Evolutionary conservation across 2,888 invertebrate genomes (phyloP).

Genomic region (Agrochola lychnidis): DNA sequence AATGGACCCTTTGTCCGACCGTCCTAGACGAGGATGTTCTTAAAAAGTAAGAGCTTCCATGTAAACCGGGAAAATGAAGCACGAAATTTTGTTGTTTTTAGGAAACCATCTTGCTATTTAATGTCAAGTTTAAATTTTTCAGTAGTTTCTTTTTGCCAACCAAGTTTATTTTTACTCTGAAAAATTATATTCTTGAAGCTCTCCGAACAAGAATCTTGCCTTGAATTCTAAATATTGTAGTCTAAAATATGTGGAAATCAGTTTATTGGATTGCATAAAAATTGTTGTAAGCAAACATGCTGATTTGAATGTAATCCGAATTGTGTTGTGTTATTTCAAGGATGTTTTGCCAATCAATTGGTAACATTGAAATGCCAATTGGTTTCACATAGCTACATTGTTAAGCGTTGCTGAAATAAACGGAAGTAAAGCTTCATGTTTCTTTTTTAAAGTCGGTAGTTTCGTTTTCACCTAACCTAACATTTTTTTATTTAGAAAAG

Average conservation of each 20-base stretch:
- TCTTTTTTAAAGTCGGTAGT: slow-evolving; percentile 13
- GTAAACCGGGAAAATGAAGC: slow-evolving; percentile 66
- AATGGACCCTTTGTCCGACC: slow-evolving; percentile 80
- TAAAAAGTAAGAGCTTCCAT: slow-evolving; percentile 69
- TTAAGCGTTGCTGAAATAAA: slow-evolving; percentile 26
- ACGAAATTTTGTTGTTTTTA: slow-evolving; percentile 54
- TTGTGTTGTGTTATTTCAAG: slow-evolving; percentile 64
- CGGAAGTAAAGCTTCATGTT: slow-evolving; percentile 55
- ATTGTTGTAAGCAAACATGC: slow-evolving; percentile 30
- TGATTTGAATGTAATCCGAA: slow-evolving; percentile 48
- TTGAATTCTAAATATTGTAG: slow-evolving; percentile 42
- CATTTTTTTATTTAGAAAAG: background rate
- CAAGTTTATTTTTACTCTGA: slow-evolving; percentile 34
- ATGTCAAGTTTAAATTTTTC: slow-evolving; percentile 8
- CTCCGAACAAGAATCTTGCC: slow-evolving; percentile 31
- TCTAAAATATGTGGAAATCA: slow-evolving; percentile 25
- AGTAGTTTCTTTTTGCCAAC: background rate
- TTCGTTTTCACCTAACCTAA: background rate
- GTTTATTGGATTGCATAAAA: slow-evolving; percentile 37
- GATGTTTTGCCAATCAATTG: slow-evolving; percentile 70
- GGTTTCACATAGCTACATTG: slow-evolving; percentile 29
- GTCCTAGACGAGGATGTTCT: slow-evolving; percentile 76
- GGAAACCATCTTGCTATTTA: slow-evolving; percentile 25
- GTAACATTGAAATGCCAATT: slow-evolving; percentile 53
- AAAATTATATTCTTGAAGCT: slow-evolving; percentile 24